These are phyloP conservation scores for Anableps anableps DNA, from an alignment of 2,797 vertebrate species.

Conservation along the genomic window DNA sequence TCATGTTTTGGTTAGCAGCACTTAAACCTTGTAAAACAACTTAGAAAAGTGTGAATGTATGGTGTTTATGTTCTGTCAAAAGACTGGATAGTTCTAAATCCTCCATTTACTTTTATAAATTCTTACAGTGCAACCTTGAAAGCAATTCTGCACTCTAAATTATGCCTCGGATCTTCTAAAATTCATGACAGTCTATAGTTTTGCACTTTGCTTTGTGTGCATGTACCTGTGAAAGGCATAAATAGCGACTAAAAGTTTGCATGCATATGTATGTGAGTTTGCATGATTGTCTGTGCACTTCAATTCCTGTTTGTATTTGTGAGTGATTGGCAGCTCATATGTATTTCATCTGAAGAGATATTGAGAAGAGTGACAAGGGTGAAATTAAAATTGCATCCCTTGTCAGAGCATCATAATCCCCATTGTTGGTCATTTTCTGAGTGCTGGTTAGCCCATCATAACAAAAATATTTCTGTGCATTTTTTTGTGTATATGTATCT, in stretches of 20 bases:
- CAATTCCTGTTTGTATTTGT: conserved; percentile 38
- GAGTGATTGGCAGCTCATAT: conserved; percentile 81
- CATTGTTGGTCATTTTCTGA: conserved; percentile 66
- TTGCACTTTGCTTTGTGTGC: neutral
- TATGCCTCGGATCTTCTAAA: neutral
- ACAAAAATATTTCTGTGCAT: conserved; percentile 33
- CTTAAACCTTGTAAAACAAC: too few species aligned
- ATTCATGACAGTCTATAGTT: neutral
- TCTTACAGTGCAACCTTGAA: neutral
- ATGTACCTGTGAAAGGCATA: conserved; percentile 14
- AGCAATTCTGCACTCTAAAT: neutral
- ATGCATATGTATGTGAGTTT: conserved; percentile 21
- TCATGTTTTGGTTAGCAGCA: neutral
- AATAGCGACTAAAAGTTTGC: conserved; percentile 32
- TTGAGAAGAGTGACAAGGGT: conserved; percentile 78
- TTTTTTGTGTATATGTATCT: neutral
- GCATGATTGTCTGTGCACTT: conserved; percentile 8
- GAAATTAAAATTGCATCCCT: conserved; percentile 84
- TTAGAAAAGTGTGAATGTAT: too few species aligned
- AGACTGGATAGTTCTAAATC: neutral
- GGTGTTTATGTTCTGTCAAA: too few species aligned
- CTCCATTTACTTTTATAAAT: neutral
- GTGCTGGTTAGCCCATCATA: conserved; percentile 73
- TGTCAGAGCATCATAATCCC: conserved; percentile 76
- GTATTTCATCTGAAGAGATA: conserved; percentile 73